phyloP scores from a whole-genome alignment of 1,140 invertebrate species.

The Ceratosolen solmsi region DNA sequence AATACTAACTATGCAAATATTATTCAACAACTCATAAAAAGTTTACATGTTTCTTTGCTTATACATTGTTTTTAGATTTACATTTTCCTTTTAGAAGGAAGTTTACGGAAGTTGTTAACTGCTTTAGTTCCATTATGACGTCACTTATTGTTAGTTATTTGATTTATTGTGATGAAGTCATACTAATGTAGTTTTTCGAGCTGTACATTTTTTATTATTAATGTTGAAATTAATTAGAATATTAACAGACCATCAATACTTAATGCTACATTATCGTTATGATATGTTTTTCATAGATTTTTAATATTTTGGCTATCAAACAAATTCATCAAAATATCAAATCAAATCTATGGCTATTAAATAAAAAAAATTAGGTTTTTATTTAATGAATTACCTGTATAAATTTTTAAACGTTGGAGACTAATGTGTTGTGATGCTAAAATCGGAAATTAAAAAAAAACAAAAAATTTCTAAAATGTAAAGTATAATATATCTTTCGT shows the following conservation, averaged over 20 bases:
- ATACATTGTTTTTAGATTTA: conserved; percentile 15
- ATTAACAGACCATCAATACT: neutral
- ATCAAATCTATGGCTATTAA: no score
- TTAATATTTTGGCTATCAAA: neutral
- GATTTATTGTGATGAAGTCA: conserved; percentile 39
- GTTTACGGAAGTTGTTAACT: conserved; percentile 32
- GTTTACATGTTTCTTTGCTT: conserved; percentile 11
- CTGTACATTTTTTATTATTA: conserved; percentile 6
- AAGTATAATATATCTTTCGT: no score
- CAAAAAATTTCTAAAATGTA: no score
- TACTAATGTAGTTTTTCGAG: neutral
- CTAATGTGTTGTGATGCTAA: no score
- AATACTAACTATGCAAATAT: neutral
- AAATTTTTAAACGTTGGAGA: no score
- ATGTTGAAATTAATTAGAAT: neutral
- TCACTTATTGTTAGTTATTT: conserved; percentile 33
- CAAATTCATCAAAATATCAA: no score
- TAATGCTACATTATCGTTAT: neutral
- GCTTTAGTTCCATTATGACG: conserved; percentile 31
- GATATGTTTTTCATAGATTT: neutral
- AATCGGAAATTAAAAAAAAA: no score
- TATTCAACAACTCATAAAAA: neutral
- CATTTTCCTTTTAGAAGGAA: conserved; percentile 14
- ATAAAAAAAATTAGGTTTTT: no score
- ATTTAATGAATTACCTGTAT: no score